These are phyloP conservation scores for Ammospiza nelsoni DNA, from an alignment of 2,113 vertebrate genomes.

Conservation along the genomic window DNA sequence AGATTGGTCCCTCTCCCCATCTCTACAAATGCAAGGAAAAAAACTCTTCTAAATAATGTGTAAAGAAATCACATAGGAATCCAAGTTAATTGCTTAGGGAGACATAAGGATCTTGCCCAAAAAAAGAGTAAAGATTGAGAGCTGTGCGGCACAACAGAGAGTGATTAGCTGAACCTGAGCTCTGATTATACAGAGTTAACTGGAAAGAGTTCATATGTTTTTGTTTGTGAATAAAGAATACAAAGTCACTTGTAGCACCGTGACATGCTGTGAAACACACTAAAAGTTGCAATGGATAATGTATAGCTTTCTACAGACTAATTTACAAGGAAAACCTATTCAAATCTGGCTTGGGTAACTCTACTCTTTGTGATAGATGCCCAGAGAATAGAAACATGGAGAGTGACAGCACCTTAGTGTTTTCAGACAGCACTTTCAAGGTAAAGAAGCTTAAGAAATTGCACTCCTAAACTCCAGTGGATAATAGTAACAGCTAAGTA, in stretches of 20 bases:
- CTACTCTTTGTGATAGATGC: fast-evolving
- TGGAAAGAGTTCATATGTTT: neutral
- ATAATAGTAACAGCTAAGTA: neutral
- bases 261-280: fast-evolving
- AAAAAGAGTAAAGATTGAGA: neutral
- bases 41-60: no score
- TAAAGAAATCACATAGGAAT: neutral
- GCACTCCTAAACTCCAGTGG: neutral
- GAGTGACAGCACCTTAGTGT: neutral
- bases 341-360: neutral
- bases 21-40: neutral
- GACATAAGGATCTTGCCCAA: neutral
- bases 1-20: neutral
- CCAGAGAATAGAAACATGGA: neutral
- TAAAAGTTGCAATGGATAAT: neutral
- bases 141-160: no score
- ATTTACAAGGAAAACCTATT: neutral
- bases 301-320: neutral
- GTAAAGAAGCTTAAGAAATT: neutral
- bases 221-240: neutral
- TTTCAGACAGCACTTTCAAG: neutral
- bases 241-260: neutral
- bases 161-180: neutral
- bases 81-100: neutral
- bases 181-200: neutral